Evolutionary conservation across 2,797 vertebrate species (phyloP).

Genomic region (Heliangelus exortis): DNA sequence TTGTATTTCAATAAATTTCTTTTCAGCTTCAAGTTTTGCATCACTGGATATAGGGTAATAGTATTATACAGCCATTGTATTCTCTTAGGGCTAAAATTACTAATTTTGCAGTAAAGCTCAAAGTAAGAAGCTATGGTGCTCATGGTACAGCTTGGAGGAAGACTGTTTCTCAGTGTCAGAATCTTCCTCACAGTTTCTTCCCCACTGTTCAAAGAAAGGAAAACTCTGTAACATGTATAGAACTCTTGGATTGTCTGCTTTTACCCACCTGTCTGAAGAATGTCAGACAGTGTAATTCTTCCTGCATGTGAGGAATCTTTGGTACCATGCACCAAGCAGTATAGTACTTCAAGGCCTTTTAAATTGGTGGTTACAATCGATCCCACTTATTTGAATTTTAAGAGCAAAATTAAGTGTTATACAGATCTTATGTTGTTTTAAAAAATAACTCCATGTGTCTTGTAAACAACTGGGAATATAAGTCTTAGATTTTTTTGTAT

Average conservation of each 20-base stretch:
- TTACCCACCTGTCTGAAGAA: slow-evolving; percentile 20
- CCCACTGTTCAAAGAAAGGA: not conserved
- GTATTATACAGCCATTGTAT: slow-evolving; percentile 39
- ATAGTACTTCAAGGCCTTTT: not conserved
- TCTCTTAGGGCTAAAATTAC: slow-evolving; percentile 37
- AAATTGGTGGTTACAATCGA: not conserved
- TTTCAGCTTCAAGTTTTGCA: slow-evolving; percentile 55
- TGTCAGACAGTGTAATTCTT: not conserved
- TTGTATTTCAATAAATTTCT: slow-evolving; percentile 47
- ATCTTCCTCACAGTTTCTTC: not conserved
- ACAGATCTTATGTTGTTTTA: not conserved
- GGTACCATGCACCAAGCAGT: slow-evolving; percentile 44
- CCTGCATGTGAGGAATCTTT: not conserved
- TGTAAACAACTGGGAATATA: not conserved
- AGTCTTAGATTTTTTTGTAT: not conserved
- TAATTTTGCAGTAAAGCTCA: not conserved
- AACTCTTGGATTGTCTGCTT: not conserved
- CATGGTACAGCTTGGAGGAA: slow-evolving; percentile 16
- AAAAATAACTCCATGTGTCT: not conserved
- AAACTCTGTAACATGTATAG: not conserved
- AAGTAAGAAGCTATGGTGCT: slow-evolving; percentile 27
- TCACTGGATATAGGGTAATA: slow-evolving; percentile 61
- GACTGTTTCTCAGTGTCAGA: not conserved
- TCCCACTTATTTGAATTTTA: slow-evolving; percentile 34
- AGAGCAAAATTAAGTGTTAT: not conserved